phyloP scores from a whole-genome alignment of 2,888 invertebrate genomes.

The Ischnura elegans region DNA sequence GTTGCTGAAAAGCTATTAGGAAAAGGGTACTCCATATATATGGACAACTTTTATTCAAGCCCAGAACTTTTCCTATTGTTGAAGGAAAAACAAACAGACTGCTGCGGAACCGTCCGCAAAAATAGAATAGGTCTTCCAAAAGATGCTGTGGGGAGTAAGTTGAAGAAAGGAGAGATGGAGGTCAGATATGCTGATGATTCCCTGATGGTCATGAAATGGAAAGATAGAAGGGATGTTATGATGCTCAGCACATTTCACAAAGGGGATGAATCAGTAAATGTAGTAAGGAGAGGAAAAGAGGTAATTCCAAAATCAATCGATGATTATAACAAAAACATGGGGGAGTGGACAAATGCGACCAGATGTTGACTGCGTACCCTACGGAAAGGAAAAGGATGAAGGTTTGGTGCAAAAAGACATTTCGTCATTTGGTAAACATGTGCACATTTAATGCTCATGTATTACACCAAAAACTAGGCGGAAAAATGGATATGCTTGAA shows the following conservation, averaged over 20 bases:
- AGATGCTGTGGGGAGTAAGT: too few relatives aligned
- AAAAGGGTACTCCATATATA: background rate
- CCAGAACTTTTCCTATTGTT: conserved; percentile 7
- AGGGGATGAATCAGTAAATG: background rate
- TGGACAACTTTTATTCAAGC: conserved; percentile 22
- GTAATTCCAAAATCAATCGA: background rate
- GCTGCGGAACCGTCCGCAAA: too few relatives aligned
- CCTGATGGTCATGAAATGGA: too few relatives aligned
- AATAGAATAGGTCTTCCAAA: too few relatives aligned
- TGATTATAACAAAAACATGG: conserved; percentile 34
- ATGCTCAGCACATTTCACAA: conserved; percentile 40
- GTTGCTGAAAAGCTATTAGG: background rate
- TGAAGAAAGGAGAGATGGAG: too few relatives aligned
- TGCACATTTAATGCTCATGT: conserved; percentile 40
- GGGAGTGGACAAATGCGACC: too few relatives aligned
- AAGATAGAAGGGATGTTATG: too few relatives aligned
- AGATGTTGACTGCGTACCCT: too few relatives aligned
- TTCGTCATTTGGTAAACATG: conserved; percentile 34
- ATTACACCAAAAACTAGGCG: background rate
- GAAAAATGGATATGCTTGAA: conserved; percentile 13
- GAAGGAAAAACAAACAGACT: background rate
- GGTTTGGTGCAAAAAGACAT: conserved; percentile 42
- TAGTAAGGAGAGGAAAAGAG: conserved; percentile 39
- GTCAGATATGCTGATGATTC: too few relatives aligned
- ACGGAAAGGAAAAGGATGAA: too few relatives aligned